These are phyloP conservation scores for Lepeophtheirus nordmannii DNA, from an alignment of 2,888 invertebrate species.

Conservation along the genomic window DNA sequence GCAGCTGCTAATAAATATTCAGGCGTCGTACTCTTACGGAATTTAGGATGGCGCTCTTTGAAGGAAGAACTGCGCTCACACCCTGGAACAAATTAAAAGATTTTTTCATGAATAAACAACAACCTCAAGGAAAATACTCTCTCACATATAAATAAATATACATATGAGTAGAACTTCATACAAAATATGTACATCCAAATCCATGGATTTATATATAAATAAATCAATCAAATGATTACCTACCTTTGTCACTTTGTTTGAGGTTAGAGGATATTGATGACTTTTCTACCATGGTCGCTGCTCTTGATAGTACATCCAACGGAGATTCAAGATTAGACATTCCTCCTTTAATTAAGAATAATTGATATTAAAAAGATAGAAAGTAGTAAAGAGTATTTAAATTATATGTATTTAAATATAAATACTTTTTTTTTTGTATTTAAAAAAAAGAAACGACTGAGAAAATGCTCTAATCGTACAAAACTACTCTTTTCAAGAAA, in stretches of 20 bases:
- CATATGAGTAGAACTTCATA: neutral
- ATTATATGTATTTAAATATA: no score
- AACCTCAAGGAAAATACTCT: neutral
- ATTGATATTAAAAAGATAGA: no score
- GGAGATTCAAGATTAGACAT: constrained; percentile 47
- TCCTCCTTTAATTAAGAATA: no score
- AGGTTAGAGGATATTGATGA: neutral
- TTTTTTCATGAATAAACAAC: no score
- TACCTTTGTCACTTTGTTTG: neutral
- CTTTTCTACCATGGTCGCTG: constrained; percentile 58
- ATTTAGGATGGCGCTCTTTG: constrained; percentile 23
- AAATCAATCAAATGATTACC: neutral
- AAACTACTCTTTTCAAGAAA: no score
- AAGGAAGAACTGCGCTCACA: constrained; percentile 20
- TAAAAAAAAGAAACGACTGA: no score
- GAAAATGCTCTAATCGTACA: no score
- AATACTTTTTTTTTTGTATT: no score
- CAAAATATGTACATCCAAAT: neutral
- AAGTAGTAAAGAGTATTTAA: no score
- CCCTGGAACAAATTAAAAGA: neutral
- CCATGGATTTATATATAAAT: neutral
- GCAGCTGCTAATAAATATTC: constrained; percentile 20
- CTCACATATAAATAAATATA: neutral
- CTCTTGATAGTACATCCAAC: constrained; percentile 67
- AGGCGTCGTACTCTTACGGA: constrained; percentile 20